Evolutionary conservation across 2,797 vertebrate species (phyloP), one percentile per base, ranked within the genome.

Genomic region (Pangasius djambal): DNA sequence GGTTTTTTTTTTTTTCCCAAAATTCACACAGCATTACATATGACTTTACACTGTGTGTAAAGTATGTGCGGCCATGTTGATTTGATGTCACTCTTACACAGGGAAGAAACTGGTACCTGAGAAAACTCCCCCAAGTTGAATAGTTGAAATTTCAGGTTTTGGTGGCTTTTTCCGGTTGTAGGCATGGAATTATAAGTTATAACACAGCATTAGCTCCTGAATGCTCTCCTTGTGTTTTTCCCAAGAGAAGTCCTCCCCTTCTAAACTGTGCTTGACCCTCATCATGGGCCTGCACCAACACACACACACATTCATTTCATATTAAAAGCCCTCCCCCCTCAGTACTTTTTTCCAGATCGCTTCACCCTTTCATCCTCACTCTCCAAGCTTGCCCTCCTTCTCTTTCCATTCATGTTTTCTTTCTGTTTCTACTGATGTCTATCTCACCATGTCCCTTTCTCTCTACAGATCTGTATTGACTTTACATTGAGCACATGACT

Each of bases 311-410:
- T 90, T 87, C 59, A 79, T 84, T 87, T 89, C 88, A 87, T 87
- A 88, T 89, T 91, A 88, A 91, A 92, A 78, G 91, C 79, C 34
- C 87, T 89, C 83, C 44, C 40, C 83, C 72, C 79, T 89, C 86
- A 86, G 37, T 67, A 88, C 22, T 77, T 87, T 86, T 89, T 91
- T 91, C 85, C 89, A 89, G n/a, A 78, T 90, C 79, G 52, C 89
- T 89, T 90, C 86, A 59, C 61, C 31, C 67, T 88, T 91, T 91
- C 88, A 93, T 91, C 87, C 85, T 87, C 18, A 22, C 89, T 86
- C 89, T 57, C 52, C 87, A 84, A 57, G 70, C 34, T 48, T 61
- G 82, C 70, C 86, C 37, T 40, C 75, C 89, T 90, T 86, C 61
- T 89, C 79, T 77, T 87, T 86, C 70, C 37, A 84, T 69, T 74